Evolutionary conservation across 2,797 vertebrate genomes (phyloP).

Genomic region (Anguilla obscura): DNA sequence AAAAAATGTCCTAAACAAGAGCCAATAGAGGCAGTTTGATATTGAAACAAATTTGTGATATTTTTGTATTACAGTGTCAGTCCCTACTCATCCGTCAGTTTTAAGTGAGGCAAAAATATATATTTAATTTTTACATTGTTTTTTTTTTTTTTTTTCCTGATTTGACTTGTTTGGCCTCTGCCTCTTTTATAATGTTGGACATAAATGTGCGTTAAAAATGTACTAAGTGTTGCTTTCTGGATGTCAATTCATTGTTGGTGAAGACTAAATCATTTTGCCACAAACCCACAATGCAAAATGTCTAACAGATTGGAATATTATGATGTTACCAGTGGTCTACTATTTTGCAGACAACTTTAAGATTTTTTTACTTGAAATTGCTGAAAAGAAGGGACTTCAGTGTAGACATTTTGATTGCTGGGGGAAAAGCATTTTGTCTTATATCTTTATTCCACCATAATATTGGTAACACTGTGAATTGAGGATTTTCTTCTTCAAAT

Average conservation of each 20-base stretch:
- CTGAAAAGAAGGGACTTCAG: background rate
- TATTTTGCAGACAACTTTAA: conserved; percentile 22
- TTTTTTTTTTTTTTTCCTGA: conserved; percentile 62
- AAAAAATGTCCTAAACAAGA: conserved; percentile 69
- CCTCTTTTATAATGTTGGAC: conserved; percentile 78
- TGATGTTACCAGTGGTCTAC: background rate
- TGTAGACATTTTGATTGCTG: background rate
- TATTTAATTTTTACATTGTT: conserved; percentile 65
- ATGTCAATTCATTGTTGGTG: conserved; percentile 71
- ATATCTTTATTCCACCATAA: conserved; percentile 44
- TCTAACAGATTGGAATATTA: conserved; percentile 13
- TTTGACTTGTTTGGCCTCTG: conserved; percentile 73
- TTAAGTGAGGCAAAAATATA: conserved; percentile 66
- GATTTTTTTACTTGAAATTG: conserved; percentile 37
- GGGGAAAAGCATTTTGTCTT: conserved; percentile 34
- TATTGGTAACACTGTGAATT: conserved; percentile 49
- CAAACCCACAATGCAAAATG: background rate
- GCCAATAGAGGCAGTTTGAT: conserved; percentile 76
- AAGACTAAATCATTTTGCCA: conserved; percentile 58
- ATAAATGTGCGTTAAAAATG: conserved; percentile 76
- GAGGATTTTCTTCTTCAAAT: conserved; percentile 27
- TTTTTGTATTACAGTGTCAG: conserved; percentile 91
- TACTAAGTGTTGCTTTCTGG: conserved; percentile 68
- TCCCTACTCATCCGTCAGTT: conserved; percentile 79
- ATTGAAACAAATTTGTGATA: conserved; percentile 81